phyloP scores from a whole-genome alignment of 1,140 invertebrate species.

The Drosophila lacertosa region DNA sequence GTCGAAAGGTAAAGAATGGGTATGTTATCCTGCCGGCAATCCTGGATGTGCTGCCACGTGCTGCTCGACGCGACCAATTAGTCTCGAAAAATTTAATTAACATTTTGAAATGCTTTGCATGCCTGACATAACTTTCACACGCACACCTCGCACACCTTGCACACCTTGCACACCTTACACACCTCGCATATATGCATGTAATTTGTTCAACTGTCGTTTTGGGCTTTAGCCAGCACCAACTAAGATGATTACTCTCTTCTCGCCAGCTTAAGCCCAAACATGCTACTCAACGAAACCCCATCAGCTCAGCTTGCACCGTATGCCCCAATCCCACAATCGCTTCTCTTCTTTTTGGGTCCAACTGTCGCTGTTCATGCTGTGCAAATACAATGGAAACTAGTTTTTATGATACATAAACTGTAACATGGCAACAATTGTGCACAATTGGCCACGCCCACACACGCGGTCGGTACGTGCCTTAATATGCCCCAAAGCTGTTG shows the following conservation, averaged over 20 bases:
- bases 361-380: constrained; percentile 36
- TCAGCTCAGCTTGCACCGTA: neutral
- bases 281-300: neutral
- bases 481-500: constrained; percentile 47
- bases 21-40: too few species aligned
- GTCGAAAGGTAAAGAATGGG: too few species aligned
- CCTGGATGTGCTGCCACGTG: constrained; percentile 24
- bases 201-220: constrained; percentile 68
- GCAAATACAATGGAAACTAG: constrained; percentile 68
- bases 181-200: constrained; percentile 13
- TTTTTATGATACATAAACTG: constrained; percentile 81
- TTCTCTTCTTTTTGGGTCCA: constrained; percentile 5
- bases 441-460: constrained; percentile 1
- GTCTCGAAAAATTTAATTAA: constrained; percentile 74
- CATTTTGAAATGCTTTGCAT: constrained; percentile 75
- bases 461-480: constrained; percentile 38
- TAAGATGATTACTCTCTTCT: constrained; percentile 60
- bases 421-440: constrained; percentile 52
- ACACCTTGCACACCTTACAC: neutral
- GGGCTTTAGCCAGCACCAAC: constrained; percentile 53
- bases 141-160: constrained; percentile 2
- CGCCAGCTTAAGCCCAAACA: neutral
- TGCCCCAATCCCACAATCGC: neutral
- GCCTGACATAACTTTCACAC: constrained; percentile 33
- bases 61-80: constrained; percentile 54